These are phyloP conservation scores for Mya arenaria DNA, from an alignment of 1,140 invertebrate species.

Conservation along the genomic window DNA sequence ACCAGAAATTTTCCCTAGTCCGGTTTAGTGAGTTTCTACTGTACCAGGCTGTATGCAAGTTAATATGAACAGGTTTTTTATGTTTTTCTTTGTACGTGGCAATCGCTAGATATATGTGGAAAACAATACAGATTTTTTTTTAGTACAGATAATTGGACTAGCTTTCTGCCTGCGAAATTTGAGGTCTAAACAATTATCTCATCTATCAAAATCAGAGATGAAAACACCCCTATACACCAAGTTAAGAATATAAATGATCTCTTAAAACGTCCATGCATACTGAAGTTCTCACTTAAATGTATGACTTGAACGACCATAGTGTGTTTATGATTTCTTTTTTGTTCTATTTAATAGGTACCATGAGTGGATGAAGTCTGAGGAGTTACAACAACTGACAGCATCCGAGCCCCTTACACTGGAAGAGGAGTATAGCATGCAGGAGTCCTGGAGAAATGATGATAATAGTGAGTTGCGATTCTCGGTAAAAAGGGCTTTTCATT, in stretches of 20 bases:
- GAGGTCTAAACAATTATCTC: background rate
- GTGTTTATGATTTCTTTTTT: background rate
- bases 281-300: background rate
- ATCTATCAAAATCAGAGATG: background rate
- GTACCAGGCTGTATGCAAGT: too few species aligned
- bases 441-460: slow-evolving; percentile 91
- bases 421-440: slow-evolving; percentile 96
- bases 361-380: slow-evolving; percentile 94
- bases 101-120: too few species aligned
- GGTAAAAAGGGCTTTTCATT: too few species aligned
- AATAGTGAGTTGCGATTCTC: slow-evolving; percentile 86
- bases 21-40: too few species aligned
- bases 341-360: slow-evolving; percentile 87
- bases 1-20: too few species aligned
- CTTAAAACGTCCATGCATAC: background rate
- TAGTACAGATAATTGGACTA: too few species aligned
- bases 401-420: slow-evolving; percentile 92
- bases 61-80: too few species aligned
- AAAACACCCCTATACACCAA: background rate
- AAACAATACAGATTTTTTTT: too few species aligned
- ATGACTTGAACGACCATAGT: background rate
- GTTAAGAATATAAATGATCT: background rate
- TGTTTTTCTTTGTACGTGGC: too few species aligned
- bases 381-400: slow-evolving; percentile 92
- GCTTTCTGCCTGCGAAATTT: background rate